phyloP scores from a whole-genome alignment of 2,888 invertebrate genomes.

The Lamproptera curius region DNA sequence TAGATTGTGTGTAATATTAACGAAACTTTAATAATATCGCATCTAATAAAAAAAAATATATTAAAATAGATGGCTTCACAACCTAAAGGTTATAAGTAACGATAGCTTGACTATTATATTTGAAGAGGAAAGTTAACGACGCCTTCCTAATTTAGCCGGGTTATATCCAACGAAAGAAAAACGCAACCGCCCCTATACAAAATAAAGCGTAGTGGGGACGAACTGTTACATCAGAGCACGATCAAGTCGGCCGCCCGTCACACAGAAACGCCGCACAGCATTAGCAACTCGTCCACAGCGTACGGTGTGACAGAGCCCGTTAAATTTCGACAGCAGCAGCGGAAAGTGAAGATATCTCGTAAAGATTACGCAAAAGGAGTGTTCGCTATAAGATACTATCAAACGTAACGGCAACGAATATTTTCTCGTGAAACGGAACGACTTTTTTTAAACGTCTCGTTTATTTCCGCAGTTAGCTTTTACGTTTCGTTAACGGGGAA shows the following conservation, averaged over 20 bases:
- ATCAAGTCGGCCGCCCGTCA: conserved; percentile 7
- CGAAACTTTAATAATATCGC: too few relatives aligned
- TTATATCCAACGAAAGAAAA: conserved; percentile 28
- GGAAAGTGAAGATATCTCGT: conserved; percentile 3
- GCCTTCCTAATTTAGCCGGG: conserved; percentile 34
- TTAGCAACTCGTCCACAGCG: background rate
- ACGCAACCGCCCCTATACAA: conserved; percentile 49
- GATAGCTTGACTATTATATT: too few relatives aligned
- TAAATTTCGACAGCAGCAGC: background rate
- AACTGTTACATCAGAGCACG: conserved; percentile 40
- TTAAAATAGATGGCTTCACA: too few relatives aligned
- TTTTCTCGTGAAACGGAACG: too few relatives aligned
- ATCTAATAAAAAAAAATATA: too few relatives aligned
- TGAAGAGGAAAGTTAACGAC: background rate
- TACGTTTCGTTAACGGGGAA: too few relatives aligned
- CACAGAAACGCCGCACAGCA: background rate
- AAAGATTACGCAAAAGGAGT: conserved; percentile 3
- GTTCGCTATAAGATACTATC: too few relatives aligned
- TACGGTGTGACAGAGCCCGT: conserved; percentile 7
- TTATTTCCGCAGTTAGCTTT: too few relatives aligned
- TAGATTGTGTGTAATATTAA: too few relatives aligned
- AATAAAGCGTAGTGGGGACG: conserved; percentile 26
- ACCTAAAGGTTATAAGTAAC: too few relatives aligned
- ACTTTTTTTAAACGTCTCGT: too few relatives aligned
- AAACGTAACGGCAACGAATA: too few relatives aligned